Conservation (phyloP, 2,888 invertebrate genomes). For the Ctenicera cuprea region DNA sequence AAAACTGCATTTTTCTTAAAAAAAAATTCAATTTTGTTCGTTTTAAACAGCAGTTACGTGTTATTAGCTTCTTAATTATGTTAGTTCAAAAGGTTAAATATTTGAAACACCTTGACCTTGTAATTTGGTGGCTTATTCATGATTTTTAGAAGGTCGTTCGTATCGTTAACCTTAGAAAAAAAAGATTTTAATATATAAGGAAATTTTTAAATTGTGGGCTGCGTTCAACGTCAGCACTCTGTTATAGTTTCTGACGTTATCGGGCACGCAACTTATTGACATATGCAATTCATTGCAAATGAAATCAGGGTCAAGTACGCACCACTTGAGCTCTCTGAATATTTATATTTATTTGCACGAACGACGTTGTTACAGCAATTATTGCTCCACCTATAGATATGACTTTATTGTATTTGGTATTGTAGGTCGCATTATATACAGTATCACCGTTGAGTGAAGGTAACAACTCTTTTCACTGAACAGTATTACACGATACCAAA, state of each 20-base stretch:
- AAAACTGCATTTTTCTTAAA: no score
- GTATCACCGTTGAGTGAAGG: no score
- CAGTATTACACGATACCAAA: no score
- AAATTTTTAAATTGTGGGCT: no score
- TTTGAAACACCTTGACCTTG: conserved; percentile 9
- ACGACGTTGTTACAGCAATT: conserved; percentile 7
- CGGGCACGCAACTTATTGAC: conserved; percentile 1
- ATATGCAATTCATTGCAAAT: conserved; percentile 11
- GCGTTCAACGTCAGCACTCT: no score
- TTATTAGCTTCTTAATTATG: no score
- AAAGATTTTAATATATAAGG: no score
- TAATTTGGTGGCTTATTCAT: background rate
- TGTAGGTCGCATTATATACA: background rate
- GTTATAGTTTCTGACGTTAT: conserved; percentile 4
- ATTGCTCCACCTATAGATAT: conserved; percentile 13
- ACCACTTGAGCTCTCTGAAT: conserved; percentile 26
- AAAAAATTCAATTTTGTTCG: no score
- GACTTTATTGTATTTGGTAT: conserved; percentile 1
- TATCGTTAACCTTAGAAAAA: background rate
- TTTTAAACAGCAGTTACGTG: no score
- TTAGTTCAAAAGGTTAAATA: background rate
- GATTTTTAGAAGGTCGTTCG: background rate
- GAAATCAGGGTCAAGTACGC: conserved; percentile 35
- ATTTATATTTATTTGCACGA: conserved; percentile 1
- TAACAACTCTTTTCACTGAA: no score